Conservation (phyloP, 2,888 invertebrate species). For the Galeruca laticollis region DNA sequence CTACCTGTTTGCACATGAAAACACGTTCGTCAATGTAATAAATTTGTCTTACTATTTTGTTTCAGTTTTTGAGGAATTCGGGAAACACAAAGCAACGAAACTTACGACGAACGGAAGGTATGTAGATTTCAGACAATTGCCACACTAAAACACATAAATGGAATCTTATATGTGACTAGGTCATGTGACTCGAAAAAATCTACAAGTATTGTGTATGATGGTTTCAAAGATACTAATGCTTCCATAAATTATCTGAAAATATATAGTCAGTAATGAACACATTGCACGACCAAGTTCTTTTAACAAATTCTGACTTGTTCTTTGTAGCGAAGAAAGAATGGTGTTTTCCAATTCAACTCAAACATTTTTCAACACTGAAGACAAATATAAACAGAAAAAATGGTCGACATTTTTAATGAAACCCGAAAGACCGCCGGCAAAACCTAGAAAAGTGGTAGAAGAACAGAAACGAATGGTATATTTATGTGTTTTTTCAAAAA, state of each 20-base stretch:
- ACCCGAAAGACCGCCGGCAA: constrained; percentile 77
- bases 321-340: constrained; percentile 28
- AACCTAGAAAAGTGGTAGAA: constrained; percentile 58
- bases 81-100: constrained; percentile 17
- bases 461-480: constrained; percentile 47
- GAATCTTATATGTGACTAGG: too few species aligned
- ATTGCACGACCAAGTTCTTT: too few species aligned
- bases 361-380: constrained; percentile 26
- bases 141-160: too few species aligned
- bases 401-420: constrained; percentile 84
- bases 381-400: constrained; percentile 67
- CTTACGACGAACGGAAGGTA: constrained; percentile 12
- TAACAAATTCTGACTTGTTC: neutral
- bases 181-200: too few species aligned
- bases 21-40: neutral
- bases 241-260: too few species aligned
- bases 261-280: too few species aligned
- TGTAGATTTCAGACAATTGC: neutral
- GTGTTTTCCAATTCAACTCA: constrained; percentile 39
- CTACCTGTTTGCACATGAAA: too few species aligned
- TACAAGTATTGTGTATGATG: too few species aligned
- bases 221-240: too few species aligned
- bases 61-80: constrained; percentile 31
- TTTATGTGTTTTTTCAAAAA: neutral
- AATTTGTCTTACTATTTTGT: too few species aligned